These are phyloP conservation scores for Varanus salvator DNA, from an alignment of 2,113 vertebrate species.

Conservation along the genomic window DNA sequence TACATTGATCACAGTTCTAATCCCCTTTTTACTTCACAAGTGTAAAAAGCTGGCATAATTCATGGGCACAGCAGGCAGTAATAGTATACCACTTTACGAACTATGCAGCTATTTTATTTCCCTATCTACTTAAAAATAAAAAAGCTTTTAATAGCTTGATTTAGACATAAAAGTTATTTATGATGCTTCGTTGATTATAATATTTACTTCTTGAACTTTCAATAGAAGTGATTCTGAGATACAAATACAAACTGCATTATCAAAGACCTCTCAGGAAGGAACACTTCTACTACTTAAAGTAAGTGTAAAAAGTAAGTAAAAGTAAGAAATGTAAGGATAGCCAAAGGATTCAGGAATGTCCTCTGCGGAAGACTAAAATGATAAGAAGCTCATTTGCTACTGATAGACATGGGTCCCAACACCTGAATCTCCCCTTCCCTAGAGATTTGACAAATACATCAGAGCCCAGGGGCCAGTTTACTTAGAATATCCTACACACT, in stretches of 20 bases:
- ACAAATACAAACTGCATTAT: conserved; percentile 58
- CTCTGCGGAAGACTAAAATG: conserved; percentile 21
- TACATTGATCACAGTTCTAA: conserved; percentile 83
- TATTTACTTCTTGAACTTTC: conserved; percentile 80
- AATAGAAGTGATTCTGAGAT: conserved; percentile 67
- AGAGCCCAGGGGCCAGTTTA: not conserved
- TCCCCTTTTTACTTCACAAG: conserved; percentile 80
- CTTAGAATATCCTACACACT: not conserved
- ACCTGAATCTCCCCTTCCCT: not conserved
- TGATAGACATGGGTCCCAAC: not conserved
- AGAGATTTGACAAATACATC: not conserved
- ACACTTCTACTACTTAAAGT: conserved; percentile 14
- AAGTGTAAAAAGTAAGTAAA: conserved; percentile 8
- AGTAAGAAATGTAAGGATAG: conserved; percentile 30
- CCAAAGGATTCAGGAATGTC: conserved; percentile 48
- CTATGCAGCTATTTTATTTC: conserved; percentile 83
- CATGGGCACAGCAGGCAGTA: conserved; percentile 83
- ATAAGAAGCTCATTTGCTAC: conserved; percentile 4
- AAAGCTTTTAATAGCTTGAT: conserved; percentile 85
- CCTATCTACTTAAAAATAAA: conserved; percentile 84
- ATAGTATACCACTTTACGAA: conserved; percentile 83
- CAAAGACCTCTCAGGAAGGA: conserved; percentile 50
- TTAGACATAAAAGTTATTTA: conserved; percentile 85
- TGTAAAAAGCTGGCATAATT: conserved; percentile 84
- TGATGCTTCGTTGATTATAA: conserved; percentile 79